Conservation (phyloP, 2,797 vertebrate species). For the Limnodromus scolopaceus region DNA sequence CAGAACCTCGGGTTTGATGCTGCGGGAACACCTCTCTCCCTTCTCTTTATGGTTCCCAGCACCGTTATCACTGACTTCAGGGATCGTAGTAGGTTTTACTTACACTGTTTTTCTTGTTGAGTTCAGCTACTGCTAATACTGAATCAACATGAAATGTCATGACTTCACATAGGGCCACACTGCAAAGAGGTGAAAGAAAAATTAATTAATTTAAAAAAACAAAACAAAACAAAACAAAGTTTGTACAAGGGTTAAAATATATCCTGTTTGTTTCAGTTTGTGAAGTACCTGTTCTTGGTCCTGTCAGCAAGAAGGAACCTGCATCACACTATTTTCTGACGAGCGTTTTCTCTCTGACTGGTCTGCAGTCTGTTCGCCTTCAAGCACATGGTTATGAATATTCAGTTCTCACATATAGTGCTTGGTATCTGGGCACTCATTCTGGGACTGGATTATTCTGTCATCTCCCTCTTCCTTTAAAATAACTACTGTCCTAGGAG, state of each 20-base stretch:
- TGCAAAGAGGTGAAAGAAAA: background rate
- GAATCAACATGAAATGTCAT: background rate
- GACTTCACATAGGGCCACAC: background rate
- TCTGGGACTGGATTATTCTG: background rate
- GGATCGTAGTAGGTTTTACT: background rate
- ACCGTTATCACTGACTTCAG: background rate
- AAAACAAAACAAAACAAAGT: too few relatives aligned
- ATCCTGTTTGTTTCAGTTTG: background rate
- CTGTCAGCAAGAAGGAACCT: background rate
- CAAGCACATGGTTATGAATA: background rate
- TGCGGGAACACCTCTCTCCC: background rate
- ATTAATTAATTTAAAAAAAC: background rate
- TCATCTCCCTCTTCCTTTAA: background rate
- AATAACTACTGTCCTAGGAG: background rate
- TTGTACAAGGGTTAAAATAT: background rate
- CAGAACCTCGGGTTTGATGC: background rate
- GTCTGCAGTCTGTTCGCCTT: background rate
- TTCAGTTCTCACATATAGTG: background rate
- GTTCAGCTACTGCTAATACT: background rate
- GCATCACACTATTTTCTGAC: background rate
- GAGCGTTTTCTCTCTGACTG: background rate
- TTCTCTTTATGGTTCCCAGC: background rate
- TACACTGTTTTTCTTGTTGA: background rate
- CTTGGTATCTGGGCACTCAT: background rate
- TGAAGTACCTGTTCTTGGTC: background rate